phyloP scores from a whole-genome alignment of 2,113 vertebrate genomes.

The Regulus satrapa region DNA sequence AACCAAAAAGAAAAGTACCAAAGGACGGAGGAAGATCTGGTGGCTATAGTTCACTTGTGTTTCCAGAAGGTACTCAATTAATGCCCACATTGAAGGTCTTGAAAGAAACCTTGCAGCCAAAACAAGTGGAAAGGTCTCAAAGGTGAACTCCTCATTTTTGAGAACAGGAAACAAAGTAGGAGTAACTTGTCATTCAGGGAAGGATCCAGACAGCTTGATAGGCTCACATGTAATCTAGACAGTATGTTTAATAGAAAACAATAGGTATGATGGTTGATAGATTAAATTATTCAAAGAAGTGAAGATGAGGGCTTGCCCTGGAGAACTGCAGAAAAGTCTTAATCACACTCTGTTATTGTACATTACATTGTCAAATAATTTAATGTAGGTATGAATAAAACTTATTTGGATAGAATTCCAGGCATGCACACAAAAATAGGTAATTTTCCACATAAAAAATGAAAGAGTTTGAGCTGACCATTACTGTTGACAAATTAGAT shows the following conservation, averaged over 20 bases:
- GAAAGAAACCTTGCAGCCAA: background rate
- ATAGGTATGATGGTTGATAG: background rate
- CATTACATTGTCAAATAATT: background rate
- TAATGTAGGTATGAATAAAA: background rate
- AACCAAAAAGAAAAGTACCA: background rate
- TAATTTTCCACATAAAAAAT: background rate
- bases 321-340: background rate
- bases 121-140: background rate
- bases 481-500: background rate
- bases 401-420: background rate
- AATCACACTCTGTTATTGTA: background rate
- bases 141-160: background rate
- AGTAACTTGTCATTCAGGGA: background rate
- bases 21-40: background rate
- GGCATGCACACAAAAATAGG: background rate
- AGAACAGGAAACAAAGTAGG: background rate
- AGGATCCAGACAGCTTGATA: background rate
- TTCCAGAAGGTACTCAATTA: background rate
- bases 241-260: background rate
- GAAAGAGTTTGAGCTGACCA: background rate
- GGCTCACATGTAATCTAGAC: background rate
- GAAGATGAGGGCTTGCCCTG: background rate
- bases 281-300: background rate
- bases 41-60: background rate
- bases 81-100: background rate